A percentile compares a stretch with the other conserved stretches of the same genome.
These are phyloP conservation scores for Campaea margaritaria DNA, from an alignment of 2,888 invertebrate genomes.

Conservation along the genomic window DNA sequence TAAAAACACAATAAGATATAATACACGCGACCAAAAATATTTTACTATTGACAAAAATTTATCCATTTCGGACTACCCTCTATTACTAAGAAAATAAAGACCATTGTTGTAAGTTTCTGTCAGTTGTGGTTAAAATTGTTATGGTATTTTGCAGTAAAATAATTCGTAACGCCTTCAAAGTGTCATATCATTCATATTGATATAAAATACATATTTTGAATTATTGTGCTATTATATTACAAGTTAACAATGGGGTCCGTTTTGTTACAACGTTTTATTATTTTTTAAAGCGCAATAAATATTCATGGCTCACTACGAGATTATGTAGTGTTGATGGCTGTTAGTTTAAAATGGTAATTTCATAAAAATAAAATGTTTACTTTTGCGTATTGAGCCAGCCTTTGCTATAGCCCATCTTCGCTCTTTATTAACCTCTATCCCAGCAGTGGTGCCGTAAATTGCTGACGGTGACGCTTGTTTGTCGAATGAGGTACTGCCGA, in stretches of 20 bases:
- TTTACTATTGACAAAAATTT: slow-evolving; percentile 18
- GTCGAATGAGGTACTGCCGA: too few species aligned
- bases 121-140: neutral
- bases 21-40: slow-evolving; percentile 51
- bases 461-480: too few species aligned
- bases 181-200: slow-evolving; percentile 83
- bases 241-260: slow-evolving; percentile 61
- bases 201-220: slow-evolving; percentile 80
- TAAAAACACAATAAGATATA: slow-evolving; percentile 83
- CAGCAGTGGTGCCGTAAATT: too few species aligned
- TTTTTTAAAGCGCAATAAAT: slow-evolving; percentile 54
- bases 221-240: slow-evolving; percentile 65
- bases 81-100: slow-evolving; percentile 42
- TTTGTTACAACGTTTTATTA: slow-evolving; percentile 56
- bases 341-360: slow-evolving; percentile 7
- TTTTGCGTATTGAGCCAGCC: too few species aligned
- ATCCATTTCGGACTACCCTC: slow-evolving; percentile 35
- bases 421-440: too few species aligned
- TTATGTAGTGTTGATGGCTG: slow-evolving; percentile 24
- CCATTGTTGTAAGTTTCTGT: slow-evolving; percentile 20
- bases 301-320: slow-evolving; percentile 49
- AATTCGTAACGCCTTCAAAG: slow-evolving; percentile 83
- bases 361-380: neutral
- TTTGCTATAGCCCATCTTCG: too few species aligned
- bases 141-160: slow-evolving; percentile 54